These are phyloP conservation scores for Smittia aterrima DNA, from an alignment of 2,888 invertebrate species.

Conservation along the genomic window DNA sequence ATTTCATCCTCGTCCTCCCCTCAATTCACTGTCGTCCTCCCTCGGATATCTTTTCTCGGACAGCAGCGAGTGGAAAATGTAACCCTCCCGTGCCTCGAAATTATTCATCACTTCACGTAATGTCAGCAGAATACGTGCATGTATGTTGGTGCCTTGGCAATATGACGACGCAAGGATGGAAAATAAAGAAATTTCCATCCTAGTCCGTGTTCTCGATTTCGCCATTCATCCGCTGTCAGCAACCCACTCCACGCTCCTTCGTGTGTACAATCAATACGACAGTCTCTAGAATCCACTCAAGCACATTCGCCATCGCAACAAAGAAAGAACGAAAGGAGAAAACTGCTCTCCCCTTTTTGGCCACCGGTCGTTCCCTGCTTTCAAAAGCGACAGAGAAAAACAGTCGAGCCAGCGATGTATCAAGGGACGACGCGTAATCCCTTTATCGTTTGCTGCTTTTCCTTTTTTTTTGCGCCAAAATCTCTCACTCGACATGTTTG, in stretches of 20 bases:
- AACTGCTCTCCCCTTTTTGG: background rate
- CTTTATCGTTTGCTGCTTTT: background rate
- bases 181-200: constrained; percentile 17
- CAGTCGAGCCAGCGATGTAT: background rate
- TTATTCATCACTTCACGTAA: constrained; percentile 40
- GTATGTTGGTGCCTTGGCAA: background rate
- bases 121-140: constrained; percentile 40
- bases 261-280: background rate
- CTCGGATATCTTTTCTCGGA: constrained; percentile 17
- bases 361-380: background rate
- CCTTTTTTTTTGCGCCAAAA: background rate
- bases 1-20: constrained; percentile 28
- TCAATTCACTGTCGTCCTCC: background rate
- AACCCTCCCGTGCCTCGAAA: constrained; percentile 34
- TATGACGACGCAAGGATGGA: background rate
- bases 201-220: background rate
- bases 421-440: background rate
- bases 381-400: background rate
- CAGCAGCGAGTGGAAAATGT: constrained; percentile 22
- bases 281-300: background rate
- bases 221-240: background rate
- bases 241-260: background rate
- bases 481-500: background rate
- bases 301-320: background rate
- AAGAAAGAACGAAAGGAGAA: background rate